phyloP scores from a whole-genome alignment of 2,797 vertebrate genomes.

The Numenius phaeopus region DNA sequence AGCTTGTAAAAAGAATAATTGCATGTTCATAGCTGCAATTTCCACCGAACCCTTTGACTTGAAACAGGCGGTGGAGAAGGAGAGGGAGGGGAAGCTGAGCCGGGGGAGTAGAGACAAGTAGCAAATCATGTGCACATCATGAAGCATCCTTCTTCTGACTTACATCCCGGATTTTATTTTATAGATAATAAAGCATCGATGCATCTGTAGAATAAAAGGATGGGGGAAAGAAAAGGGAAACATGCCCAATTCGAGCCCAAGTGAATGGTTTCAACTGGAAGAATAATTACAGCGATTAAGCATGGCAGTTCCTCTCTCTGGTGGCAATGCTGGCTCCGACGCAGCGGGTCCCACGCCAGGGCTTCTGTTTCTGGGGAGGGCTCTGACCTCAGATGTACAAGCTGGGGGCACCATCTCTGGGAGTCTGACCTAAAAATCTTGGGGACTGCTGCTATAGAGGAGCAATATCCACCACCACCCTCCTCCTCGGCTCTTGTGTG shows the following conservation, averaged over 20 bases:
- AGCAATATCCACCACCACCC: not conserved
- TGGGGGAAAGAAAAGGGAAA: not conserved
- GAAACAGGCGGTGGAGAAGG: not conserved
- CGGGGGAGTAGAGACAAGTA: not conserved
- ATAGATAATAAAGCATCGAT: not conserved
- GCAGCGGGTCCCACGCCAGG: not conserved
- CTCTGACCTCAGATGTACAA: not conserved
- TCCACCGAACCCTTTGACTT: not conserved
- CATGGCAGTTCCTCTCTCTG: not conserved
- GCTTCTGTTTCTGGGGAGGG: not conserved
- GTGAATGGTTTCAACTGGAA: not conserved
- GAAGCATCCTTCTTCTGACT: not conserved
- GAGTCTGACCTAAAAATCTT: not conserved
- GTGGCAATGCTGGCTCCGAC: accelerated
- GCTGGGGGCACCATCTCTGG: accelerated
- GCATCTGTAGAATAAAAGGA: not conserved
- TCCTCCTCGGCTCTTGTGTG: not conserved
- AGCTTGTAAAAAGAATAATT: slow-evolving; percentile 26
- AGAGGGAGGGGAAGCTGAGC: not conserved
- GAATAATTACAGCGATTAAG: not conserved
- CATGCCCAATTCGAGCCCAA: not conserved
- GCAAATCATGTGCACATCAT: not conserved
- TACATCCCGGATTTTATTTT: not conserved
- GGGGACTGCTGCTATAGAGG: not conserved
- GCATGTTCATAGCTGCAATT: not conserved